Evolutionary conservation across 2,113 vertebrate species (phyloP).

Genomic region (Nycticorax nycticorax): DNA sequence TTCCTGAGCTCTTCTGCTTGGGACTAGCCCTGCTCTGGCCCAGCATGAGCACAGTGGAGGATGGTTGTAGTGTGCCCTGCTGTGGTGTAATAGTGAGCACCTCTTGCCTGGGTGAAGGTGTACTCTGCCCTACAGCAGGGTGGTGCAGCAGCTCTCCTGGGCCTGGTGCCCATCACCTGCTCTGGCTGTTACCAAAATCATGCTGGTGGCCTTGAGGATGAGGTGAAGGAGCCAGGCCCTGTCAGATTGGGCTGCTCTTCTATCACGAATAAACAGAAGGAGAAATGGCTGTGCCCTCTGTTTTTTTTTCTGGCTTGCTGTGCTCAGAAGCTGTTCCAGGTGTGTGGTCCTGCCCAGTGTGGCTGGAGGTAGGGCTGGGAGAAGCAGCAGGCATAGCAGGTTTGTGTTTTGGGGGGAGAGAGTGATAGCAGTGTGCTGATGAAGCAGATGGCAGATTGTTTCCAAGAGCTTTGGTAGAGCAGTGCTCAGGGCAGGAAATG

Average conservation of each 20-base stretch:
- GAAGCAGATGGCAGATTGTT: conserved; percentile 22
- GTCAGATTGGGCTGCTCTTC: conserved; percentile 51
- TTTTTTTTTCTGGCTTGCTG: neutral
- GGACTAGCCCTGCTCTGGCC: neutral
- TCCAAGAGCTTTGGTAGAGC: neutral
- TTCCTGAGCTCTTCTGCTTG: neutral
- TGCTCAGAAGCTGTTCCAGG: neutral
- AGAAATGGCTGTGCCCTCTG: conserved; percentile 44
- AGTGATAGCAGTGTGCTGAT: neutral
- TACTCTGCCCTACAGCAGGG: neutral
- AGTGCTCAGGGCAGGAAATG: neutral
- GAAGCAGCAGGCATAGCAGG: conserved; percentile 4
- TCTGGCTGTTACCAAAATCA: conserved; percentile 33
- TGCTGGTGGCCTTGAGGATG: neutral
- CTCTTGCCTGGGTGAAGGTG: neutral
- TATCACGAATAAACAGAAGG: conserved; percentile 73
- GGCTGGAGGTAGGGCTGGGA: neutral
- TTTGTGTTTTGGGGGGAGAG: neutral
- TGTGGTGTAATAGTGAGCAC: neutral
- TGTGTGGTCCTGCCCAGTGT: neutral
- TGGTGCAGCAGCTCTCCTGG: neutral
- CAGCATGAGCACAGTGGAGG: neutral
- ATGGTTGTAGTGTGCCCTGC: neutral
- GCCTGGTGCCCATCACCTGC: conserved; percentile 10
- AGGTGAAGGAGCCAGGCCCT: conserved; percentile 50